phyloP scores from a whole-genome alignment of 2,113 vertebrate species.

The Campylomormyrus numenius region DNA sequence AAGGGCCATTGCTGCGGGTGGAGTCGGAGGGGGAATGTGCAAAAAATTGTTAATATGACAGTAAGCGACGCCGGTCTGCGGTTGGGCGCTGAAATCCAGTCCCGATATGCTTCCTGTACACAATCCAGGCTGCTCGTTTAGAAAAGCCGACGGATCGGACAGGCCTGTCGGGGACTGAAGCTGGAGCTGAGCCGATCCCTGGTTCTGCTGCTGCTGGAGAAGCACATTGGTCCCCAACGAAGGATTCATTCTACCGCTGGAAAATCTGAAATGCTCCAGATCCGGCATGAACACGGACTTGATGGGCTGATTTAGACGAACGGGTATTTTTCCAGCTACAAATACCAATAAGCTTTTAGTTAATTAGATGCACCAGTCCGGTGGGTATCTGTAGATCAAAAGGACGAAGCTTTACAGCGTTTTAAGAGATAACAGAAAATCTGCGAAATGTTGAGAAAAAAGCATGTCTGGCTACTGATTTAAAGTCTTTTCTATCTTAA shows the following conservation, averaged over 20 bases:
- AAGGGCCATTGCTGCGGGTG: slow-evolving; percentile 83
- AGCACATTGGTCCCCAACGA: slow-evolving; percentile 73
- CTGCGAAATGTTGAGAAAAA: neutral
- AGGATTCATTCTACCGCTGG: slow-evolving; percentile 79
- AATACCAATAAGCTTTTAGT: neutral
- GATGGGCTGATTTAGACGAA: slow-evolving; percentile 29
- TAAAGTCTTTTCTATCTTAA: neutral
- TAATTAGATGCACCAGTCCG: neutral
- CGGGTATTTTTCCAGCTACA: neutral
- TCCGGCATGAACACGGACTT: slow-evolving; percentile 66
- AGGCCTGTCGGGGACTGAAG: slow-evolving; percentile 64
- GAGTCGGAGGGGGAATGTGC: slow-evolving; percentile 47
- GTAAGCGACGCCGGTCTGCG: slow-evolving; percentile 41
- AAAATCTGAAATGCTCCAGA: slow-evolving; percentile 69
- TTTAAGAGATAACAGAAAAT: neutral
- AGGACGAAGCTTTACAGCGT: neutral
- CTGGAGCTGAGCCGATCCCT: slow-evolving; percentile 54
- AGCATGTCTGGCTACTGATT: neutral
- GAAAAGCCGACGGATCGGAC: slow-evolving; percentile 47
- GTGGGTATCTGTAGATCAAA: neutral
- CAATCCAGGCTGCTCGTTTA: slow-evolving; percentile 43
- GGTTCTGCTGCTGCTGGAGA: slow-evolving; percentile 62
- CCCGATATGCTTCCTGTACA: slow-evolving; percentile 42
- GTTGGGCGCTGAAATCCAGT: slow-evolving; percentile 42
- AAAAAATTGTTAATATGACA: slow-evolving; percentile 34